Evolutionary conservation across 2,888 invertebrate species (phyloP).

Genomic region (Anodontia alba): DNA sequence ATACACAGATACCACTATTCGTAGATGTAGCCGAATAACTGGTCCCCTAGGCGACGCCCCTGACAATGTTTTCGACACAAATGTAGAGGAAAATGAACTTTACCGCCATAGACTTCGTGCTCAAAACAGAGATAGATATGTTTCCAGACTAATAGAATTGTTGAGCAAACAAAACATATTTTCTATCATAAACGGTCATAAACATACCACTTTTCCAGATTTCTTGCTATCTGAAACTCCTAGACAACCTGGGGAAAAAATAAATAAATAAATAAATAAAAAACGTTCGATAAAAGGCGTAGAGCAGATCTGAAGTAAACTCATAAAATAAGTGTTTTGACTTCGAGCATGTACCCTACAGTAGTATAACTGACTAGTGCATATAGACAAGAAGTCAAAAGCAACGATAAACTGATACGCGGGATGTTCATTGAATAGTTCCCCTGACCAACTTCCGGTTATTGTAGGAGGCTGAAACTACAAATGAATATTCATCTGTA

Average conservation of each 20-base stretch:
- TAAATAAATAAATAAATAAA: conserved; percentile 23
- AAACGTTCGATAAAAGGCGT: conserved; percentile 18
- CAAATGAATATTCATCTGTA: too few species aligned
- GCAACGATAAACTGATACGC: too few species aligned
- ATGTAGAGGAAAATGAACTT: conserved; percentile 28
- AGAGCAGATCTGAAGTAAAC: background rate
- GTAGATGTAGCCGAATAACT: conserved; percentile 35
- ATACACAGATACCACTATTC: conserved; percentile 32
- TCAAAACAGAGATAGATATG: conserved; percentile 27
- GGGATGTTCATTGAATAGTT: too few species aligned
- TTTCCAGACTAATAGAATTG: background rate
- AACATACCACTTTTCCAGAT: conserved; percentile 3
- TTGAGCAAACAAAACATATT: background rate
- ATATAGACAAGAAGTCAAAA: too few species aligned
- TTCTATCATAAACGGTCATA: background rate
- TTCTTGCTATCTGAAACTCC: conserved; percentile 12
- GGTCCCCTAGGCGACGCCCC: conserved; percentile 36
- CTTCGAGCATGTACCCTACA: too few species aligned
- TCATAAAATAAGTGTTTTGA: background rate
- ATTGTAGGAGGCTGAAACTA: too few species aligned
- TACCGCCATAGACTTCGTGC: conserved; percentile 28
- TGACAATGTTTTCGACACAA: conserved; percentile 29
- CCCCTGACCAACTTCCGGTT: too few species aligned
- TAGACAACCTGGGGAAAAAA: background rate
- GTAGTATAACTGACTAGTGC: too few species aligned